Evolutionary conservation across 2,888 invertebrate species (phyloP), one percentile per base, ranked within the genome.

Genomic region (Stegophylla sp.): DNA sequence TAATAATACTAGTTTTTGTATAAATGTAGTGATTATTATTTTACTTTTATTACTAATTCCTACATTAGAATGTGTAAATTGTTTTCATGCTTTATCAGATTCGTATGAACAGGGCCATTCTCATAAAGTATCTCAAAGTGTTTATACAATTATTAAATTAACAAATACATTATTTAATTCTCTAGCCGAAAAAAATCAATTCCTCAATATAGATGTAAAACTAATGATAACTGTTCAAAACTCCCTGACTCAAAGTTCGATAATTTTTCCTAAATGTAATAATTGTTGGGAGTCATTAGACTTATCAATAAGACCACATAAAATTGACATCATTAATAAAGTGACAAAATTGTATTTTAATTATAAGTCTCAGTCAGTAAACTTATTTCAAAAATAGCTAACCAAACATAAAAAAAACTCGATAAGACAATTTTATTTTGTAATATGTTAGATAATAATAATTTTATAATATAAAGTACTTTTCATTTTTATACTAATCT

Each of bases 61-160:
- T 10, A 53, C 53, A 20, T 53, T 53, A 9, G 20, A n/a, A 10
- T 53, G 20, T 20, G 20, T 9, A 0, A 2, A 10, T 53, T 53
- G 59, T 59, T 26, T 26, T 26, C 23, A 13, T 4, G 59, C 59
- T 13, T 0, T 41, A 9, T 9, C n/a, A 41, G 41, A 41, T 20
- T 41, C 41, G 2, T 64, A 23, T 15, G 45, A 45, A 67, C 13
- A 15, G 45, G 67, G 12, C 12, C 43, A 66, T 9, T 17, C 43
- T n/a, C 43, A 66, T 15, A n/a, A 66, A 66, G 17, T 26, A 9
- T 69, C 48, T 5, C 48, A 69, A 1, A 26, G 48, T 26, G 67
- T 69, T 4, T 51, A 28, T 17, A 69, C 51, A 69, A 69, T 69
- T 53, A n/a, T 69, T n/a, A 69, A 69, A 53, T 53, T 69, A 28